These are phyloP conservation scores for Falco biarmicus DNA, from an alignment of 2,797 vertebrate species.

Conservation along the genomic window DNA sequence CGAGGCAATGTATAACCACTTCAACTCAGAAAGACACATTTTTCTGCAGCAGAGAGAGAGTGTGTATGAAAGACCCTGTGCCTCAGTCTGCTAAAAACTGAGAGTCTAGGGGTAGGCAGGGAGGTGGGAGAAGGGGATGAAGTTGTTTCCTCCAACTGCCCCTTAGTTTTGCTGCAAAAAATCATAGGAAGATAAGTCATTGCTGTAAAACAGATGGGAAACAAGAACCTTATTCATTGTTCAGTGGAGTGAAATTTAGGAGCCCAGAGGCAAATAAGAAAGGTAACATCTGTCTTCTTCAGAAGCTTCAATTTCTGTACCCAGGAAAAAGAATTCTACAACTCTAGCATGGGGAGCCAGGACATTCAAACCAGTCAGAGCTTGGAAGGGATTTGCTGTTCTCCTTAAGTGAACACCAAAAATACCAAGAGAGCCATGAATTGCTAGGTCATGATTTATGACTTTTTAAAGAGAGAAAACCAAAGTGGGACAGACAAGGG, in stretches of 20 bases:
- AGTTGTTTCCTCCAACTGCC: neutral
- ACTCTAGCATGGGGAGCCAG: neutral
- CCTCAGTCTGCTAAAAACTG: neutral
- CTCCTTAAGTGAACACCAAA: neutral
- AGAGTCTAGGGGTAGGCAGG: neutral
- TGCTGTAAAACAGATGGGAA: neutral
- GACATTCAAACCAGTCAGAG: neutral
- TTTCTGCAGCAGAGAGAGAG: neutral
- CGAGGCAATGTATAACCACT: neutral
- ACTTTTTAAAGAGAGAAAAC: neutral
- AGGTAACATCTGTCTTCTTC: neutral
- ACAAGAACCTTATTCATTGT: constrained; percentile 19
- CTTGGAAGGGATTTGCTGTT: neutral
- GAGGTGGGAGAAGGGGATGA: neutral
- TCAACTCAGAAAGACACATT: neutral
- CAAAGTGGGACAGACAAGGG: neutral
- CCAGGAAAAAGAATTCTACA: neutral
- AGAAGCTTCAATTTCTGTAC: neutral
- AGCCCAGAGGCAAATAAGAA: constrained; percentile 2
- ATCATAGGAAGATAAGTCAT: neutral
- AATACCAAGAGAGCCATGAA: neutral
- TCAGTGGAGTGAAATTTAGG: neutral
- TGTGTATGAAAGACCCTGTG: rapidly evolving
- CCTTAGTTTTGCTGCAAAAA: neutral
- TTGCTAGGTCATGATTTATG: neutral